Percentiles rank a stretch among this genome's conserved stretches.
Conservation (phyloP, 2,113 vertebrate genomes). For the Ellobius talpinus region DNA sequence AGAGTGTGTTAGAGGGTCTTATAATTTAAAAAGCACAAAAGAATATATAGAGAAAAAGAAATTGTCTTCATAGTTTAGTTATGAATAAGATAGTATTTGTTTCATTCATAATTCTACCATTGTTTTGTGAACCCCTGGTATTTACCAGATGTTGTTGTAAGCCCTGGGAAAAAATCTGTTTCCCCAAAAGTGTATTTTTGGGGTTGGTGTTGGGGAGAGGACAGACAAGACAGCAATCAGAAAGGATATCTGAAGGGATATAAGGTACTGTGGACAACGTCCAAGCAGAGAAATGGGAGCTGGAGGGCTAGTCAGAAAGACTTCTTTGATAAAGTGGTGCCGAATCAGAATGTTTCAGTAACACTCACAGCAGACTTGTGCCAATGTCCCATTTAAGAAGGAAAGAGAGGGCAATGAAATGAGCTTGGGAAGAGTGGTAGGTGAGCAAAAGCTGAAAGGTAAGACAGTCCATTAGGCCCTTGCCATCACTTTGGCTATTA, state of each 20-base stretch:
- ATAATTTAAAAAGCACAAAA: not conserved
- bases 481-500: not conserved
- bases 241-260: not conserved
- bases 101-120: not conserved
- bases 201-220: no score
- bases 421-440: not conserved
- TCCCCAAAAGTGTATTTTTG: not conserved
- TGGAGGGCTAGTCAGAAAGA: not conserved
- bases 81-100: not conserved
- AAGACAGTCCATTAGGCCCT: not conserved
- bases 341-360: not conserved
- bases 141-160: constrained; percentile 14
- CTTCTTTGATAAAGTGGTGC: not conserved
- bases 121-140: not conserved
- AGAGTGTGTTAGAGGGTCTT: not conserved
- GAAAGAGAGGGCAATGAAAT: not conserved
- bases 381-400: not conserved
- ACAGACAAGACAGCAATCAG: not conserved
- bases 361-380: no score
- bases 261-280: not conserved
- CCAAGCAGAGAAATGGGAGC: not conserved
- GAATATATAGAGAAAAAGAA: not conserved
- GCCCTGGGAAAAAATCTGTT: not conserved
- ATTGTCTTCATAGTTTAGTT: not conserved
- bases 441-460: not conserved